These are phyloP conservation scores for Phyllotreta striolata DNA, from an alignment of 2,888 invertebrate species.

Conservation along the genomic window DNA sequence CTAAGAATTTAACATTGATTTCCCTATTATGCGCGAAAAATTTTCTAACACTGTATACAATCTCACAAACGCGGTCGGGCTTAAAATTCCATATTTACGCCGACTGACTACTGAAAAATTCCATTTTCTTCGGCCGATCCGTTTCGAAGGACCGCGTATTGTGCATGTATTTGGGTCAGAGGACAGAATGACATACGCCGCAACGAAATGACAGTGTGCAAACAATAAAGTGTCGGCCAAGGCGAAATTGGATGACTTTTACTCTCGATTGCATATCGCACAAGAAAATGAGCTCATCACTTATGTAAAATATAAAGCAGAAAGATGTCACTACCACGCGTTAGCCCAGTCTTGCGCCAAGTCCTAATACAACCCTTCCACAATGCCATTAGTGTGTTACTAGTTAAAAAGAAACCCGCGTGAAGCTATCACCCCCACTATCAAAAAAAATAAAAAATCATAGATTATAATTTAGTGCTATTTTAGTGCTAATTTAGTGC, in stretches of 20 bases:
- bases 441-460: no score
- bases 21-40: no score
- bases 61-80: no score
- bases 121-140: neutral
- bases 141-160: neutral
- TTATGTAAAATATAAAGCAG: constrained; percentile 15
- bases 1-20: no score
- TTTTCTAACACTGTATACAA: no score
- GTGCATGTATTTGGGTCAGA: constrained; percentile 5
- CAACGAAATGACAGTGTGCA: constrained; percentile 4
- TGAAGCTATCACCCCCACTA: no score
- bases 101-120: neutral
- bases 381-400: constrained; percentile 9
- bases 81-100: no score
- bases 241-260: constrained; percentile 10
- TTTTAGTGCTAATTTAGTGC: no score
- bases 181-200: neutral
- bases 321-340: no score
- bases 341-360: no score
- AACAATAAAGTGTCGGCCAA: constrained; percentile 16
- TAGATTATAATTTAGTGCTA: no score
- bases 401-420: neutral
- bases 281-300: constrained; percentile 3
- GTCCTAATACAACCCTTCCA: no score
- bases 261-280: constrained; percentile 13